Evolutionary conservation across 2,113 vertebrate species (phyloP).

Genomic region (Butastur rufipennis): DNA sequence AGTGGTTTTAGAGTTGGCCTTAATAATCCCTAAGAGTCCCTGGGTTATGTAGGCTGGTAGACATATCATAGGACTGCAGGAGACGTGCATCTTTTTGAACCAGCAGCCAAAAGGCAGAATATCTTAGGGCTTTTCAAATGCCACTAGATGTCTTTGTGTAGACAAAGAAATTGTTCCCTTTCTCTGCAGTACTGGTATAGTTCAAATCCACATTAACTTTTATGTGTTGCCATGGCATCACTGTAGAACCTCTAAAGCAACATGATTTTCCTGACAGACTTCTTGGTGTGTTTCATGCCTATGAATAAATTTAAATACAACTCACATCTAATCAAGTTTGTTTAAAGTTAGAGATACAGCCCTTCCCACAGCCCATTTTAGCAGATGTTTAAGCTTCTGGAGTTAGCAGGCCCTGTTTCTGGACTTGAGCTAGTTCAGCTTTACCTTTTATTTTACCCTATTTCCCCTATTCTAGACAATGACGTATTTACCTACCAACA

Average conservation of each 20-base stretch:
- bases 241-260: background rate
- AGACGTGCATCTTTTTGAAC: background rate
- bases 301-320: background rate
- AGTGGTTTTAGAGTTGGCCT: background rate
- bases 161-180: background rate
- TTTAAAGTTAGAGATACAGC: background rate
- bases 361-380: background rate
- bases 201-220: background rate
- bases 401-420: background rate
- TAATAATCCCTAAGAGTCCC: background rate
- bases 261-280: background rate
- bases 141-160: background rate
- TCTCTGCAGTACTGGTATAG: background rate
- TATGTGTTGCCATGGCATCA: background rate
- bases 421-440: background rate
- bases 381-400: background rate
- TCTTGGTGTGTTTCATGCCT: background rate
- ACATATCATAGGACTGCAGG: background rate
- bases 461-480: background rate
- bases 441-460: background rate
- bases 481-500: background rate
- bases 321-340: background rate
- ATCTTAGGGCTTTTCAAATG: background rate
- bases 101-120: background rate
- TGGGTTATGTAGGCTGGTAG: background rate